phyloP scores from a whole-genome alignment of 2,113 vertebrate species.

The Erythrocercus mccallii region DNA sequence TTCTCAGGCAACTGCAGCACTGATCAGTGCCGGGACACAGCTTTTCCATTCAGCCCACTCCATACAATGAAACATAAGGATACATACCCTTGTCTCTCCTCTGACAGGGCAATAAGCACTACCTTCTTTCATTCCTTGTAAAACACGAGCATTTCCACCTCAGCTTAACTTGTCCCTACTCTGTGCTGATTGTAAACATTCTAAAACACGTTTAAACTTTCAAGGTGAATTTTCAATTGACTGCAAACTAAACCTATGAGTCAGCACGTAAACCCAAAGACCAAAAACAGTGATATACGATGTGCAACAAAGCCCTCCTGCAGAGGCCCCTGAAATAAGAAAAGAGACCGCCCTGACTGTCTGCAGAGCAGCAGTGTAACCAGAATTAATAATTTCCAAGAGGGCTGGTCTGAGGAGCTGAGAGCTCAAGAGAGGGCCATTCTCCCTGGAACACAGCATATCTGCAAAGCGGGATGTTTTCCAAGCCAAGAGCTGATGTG shows the following conservation, averaged over 20 bases:
- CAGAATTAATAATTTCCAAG: not conserved
- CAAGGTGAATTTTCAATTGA: not conserved
- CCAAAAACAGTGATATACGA: accelerated
- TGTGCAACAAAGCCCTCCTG: not conserved
- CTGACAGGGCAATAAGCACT: not conserved
- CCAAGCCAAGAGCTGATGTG: not conserved
- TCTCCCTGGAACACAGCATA: not conserved
- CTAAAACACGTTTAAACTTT: not conserved
- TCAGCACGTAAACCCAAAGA: not conserved
- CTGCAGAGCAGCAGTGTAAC: not conserved
- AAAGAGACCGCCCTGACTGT: not conserved
- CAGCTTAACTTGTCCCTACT: not conserved
- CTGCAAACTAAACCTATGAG: not conserved
- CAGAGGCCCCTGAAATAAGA: not conserved
- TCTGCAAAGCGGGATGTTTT: constrained; percentile 16
- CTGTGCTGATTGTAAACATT: not conserved
- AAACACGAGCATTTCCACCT: not conserved
- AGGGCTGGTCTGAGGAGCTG: not conserved
- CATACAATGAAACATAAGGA: not conserved
- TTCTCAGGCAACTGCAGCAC: not conserved
- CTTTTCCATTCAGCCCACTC: not conserved
- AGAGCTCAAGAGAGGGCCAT: not conserved
- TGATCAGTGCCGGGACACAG: not conserved
- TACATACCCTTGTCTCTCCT: not conserved
- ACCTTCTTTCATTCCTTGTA: not conserved